Conservation (phyloP, 2,888 invertebrate species). For the Calameuta pallipes region DNA sequence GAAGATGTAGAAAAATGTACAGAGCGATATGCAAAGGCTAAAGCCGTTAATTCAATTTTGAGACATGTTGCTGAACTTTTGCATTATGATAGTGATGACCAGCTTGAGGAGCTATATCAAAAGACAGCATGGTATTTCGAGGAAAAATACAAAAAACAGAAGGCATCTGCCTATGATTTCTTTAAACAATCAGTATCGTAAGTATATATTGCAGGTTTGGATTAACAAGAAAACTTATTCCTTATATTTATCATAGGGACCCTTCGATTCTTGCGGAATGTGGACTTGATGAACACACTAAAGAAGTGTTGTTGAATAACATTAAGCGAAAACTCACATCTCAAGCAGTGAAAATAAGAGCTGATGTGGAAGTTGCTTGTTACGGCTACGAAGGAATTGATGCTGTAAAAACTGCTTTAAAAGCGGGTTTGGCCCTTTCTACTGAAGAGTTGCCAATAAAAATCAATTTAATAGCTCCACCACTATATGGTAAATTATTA, state of each 20-base stretch:
- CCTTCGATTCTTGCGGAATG: constrained; percentile 96
- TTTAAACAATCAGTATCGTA: constrained; percentile 98
- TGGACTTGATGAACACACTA: constrained; percentile 91
- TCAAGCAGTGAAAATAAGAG: constrained; percentile 95
- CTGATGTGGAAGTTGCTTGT: constrained; percentile 93
- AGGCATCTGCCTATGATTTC: constrained; percentile 96
- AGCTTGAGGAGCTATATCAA: constrained; percentile 93
- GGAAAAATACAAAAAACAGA: constrained; percentile 93
- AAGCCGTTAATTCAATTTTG: constrained; percentile 97
- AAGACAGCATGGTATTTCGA: constrained; percentile 99
- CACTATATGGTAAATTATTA: constrained; percentile 81
- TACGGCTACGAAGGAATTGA: constrained; percentile 99
- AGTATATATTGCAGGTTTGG: constrained; percentile 61
- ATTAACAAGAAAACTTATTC: background rate
- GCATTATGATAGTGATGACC: constrained; percentile 89
- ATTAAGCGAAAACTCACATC: constrained; percentile 96
- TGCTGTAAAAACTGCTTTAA: constrained; percentile 94
- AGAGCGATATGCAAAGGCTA: constrained; percentile 97
- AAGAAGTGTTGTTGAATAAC: constrained; percentile 91
- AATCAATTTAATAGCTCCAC: constrained; percentile 98
- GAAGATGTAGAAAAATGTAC: constrained; percentile 99
- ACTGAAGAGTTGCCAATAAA: constrained; percentile 96
- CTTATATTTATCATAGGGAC: constrained; percentile 73
- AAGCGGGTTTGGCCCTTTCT: constrained; percentile 89
- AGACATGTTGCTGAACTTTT: constrained; percentile 97